Evolutionary conservation across 2,888 invertebrate genomes (phyloP), one percentile per base, ranked within the genome.

Genomic region (Yponomeuta evonymella): DNA sequence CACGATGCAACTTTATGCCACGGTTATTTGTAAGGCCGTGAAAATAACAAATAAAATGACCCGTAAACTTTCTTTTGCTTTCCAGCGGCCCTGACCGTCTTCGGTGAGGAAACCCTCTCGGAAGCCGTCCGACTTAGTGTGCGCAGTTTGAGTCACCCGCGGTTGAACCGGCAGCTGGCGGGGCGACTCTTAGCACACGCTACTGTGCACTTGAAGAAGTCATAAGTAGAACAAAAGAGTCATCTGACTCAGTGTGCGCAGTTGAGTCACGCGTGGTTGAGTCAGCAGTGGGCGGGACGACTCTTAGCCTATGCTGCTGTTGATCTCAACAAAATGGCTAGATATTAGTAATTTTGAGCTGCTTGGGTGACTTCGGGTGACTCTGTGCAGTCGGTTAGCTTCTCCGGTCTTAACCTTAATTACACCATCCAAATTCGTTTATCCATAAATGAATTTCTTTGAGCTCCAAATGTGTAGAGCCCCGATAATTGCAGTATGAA

Each of bases 51-150:
- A 43, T 23, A 23, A 23, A 23, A 23, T 23, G 23, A 23, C 23
- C 23, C 23, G 23, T 23, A 23, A 23, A 23, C 23, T 23, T 23
- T 23, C 43, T 51, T 70, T 70, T 78, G 73, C 71, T 64, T 74
- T 73, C 1, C 81, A 90, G 90, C 77, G 2, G n/a, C 72, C 10
- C 71, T 85, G 12, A 79, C 78, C 67, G 68, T 83, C 8, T 86
- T 91, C 74, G 88, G 92, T 9, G 81, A 81, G 71, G 86, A 87
- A 11, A 78, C 83, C 0, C 74, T 86, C 4, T 51, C 72, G 0
- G 72, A 73, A 1, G 78, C 86, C 0, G 79, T 83, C 0, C 70
- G 72, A 2, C 78, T 86, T 72, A 72, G 79, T 0, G 75, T 87
- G 33, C 71, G 74, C 10, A 87, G 90, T 73, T 75, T 88, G 71